A percentile compares a stretch with the other conserved stretches of the same genome.
Conservation (phyloP, 2,113 vertebrate species). For the Sebastes fasciatus region DNA sequence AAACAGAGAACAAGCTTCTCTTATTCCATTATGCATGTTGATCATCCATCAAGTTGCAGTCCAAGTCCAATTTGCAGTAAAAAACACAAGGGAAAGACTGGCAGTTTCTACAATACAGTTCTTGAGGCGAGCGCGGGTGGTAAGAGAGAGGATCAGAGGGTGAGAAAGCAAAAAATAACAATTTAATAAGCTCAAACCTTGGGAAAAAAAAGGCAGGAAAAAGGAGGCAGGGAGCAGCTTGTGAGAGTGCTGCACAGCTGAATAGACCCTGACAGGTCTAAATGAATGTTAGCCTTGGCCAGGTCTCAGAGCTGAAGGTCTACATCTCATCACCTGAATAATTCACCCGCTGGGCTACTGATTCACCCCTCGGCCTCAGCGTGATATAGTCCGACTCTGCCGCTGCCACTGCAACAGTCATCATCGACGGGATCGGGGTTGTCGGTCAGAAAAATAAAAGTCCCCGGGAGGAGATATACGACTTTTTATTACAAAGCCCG, state of each 20-base stretch:
- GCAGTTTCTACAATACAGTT: slow-evolving; percentile 27
- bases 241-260: slow-evolving; percentile 56
- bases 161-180: slow-evolving; percentile 52
- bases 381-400: slow-evolving; percentile 36
- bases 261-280: slow-evolving; percentile 68
- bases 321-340: slow-evolving; percentile 79
- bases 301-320: slow-evolving; percentile 71
- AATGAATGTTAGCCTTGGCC: slow-evolving; percentile 77
- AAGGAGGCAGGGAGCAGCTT: slow-evolving; percentile 41
- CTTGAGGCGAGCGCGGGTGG: slow-evolving; percentile 16
- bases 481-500: slow-evolving; percentile 34
- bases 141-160: slow-evolving; percentile 50
- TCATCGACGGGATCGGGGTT: slow-evolving; percentile 11
- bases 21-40: slow-evolving; percentile 9
- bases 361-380: slow-evolving; percentile 44
- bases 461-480: slow-evolving; percentile 17
- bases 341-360: slow-evolving; percentile 68
- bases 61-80: slow-evolving; percentile 27
- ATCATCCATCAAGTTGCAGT: slow-evolving; percentile 36
- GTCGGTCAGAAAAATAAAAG: slow-evolving; percentile 44
- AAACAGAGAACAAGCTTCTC: slow-evolving; percentile 10
- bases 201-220: slow-evolving; percentile 24
- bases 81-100: slow-evolving; percentile 22
- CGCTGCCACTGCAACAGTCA: slow-evolving; percentile 22
- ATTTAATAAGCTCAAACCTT: slow-evolving; percentile 63